Evolutionary conservation across 2,888 invertebrate genomes (phyloP), one percentile per base, ranked within the genome.

Genomic region (Drosophila hawaiiensis): DNA sequence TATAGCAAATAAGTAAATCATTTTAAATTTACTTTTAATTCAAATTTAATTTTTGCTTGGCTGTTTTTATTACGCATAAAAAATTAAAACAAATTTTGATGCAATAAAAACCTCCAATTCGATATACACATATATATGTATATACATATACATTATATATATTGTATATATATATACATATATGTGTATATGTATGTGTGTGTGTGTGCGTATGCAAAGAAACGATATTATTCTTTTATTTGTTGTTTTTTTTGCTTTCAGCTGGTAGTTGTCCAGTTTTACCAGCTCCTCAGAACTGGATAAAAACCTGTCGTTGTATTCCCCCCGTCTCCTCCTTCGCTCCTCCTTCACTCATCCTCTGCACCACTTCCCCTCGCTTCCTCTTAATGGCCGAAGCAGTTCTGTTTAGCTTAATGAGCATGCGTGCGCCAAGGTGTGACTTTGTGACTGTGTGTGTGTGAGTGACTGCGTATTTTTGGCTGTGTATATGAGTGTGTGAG

Each of bases 281-380:
- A 74, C 82, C 72, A 83, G 84, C 72, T 76, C 59, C 64, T 47
- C 77, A 75, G 71, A 84, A 87, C 84, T 87, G 72, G 84, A 84
- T 80, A 80, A 84, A 84, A 84, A 87, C 84, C 87, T 84, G 84
- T 87, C 80, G 78, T 60, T 71, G 43, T 49, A 33, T 60, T 54
- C 29, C 54, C 50, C 22, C 29, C 54, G 39, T 12, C 1, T n/a
- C 3, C 10, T 61, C 39, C 31, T 31, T n/a, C 35, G 19, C 25
- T 19, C 22, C 28, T 29, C 50, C 52, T 35, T 41, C 16, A 52
- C 53, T 56, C 25, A 37, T 39, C 10, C 1, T n/a, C 54, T 16
- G 43, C 53, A 56, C 35, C 37, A 19, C 1, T n/a, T 3, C 10
- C 58, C 31, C 28, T 22, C 31, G 19, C 35, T n/a, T 33, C 37